Evolutionary conservation across 2,113 vertebrate genomes (phyloP), one percentile per base, ranked within the genome.

Genomic region (Channa maculata): DNA sequence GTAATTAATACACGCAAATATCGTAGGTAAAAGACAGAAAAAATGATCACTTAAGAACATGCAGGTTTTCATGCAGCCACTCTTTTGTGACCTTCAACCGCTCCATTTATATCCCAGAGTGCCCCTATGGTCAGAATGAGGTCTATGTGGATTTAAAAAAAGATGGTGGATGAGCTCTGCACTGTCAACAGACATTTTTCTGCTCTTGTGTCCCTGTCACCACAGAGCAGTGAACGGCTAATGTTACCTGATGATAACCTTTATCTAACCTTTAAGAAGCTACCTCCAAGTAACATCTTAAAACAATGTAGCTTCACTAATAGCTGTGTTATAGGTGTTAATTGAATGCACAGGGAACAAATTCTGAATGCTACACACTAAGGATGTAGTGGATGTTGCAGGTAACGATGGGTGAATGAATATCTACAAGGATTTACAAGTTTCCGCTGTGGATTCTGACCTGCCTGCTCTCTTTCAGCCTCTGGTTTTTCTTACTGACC

Each of bases 1-100:
- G 70, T 90, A 84, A 90, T 91, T 90, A 86, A 38, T 80, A 61
- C 48, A 52, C 49, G 65, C 8, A 58, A 68, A 72, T 80, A 78
- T 50, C 61, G 79, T 44, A 41, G 44, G 82, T 46, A 67, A 60
- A 61, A 55, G 12, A 53, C 64, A 73, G 36, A 14, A 41, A 14
- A 41, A 24, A 24, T 24, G 24, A 24, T 24, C 24, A 24, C 24
- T 24, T 24, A 24, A 24, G 24, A 24, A 24, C 24, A 24, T 24
- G 24, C 24, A 24, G 24, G 24, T 38, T 46, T 53, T 69, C 44
- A 73, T 44, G 63, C 14, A 76, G 52, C 52, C 57, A 6, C 24
- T 38, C 53, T 53, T 49, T 34, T 72, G 6, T 67, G 38, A 83
- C 82, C 86, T 81, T 77, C 81, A 57, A 86, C 49, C 65, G 50